Evolutionary conservation across 1,140 invertebrate genomes (phyloP).

Genomic region (Paracyclopina nana): DNA sequence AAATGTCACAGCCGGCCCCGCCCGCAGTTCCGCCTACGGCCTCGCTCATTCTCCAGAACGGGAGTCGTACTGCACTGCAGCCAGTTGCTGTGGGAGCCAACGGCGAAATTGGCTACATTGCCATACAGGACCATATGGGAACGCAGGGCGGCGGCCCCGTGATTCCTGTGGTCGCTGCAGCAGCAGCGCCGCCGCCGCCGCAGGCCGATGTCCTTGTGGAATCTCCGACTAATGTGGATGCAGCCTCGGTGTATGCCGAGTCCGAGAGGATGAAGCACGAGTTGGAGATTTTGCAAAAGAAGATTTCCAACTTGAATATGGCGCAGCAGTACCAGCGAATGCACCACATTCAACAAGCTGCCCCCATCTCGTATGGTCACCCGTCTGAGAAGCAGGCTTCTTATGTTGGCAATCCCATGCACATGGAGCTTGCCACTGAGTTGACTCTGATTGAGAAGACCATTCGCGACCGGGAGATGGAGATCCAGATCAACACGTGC

Average conservation of each 20-base stretch:
- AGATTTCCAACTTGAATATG: background rate
- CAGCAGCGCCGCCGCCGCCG: background rate
- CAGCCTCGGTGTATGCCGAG: background rate
- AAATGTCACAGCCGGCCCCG: constrained; percentile 1
- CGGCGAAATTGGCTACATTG: constrained; percentile 7
- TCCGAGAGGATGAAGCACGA: background rate
- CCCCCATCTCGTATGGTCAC: background rate
- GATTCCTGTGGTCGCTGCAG: background rate
- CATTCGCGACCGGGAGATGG: constrained; percentile 12
- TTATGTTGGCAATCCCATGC: too few relatives aligned
- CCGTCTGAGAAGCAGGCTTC: background rate
- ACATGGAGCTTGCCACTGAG: background rate
- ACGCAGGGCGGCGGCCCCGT: background rate
- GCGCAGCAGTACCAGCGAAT: background rate
- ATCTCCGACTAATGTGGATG: background rate
- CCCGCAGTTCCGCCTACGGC: background rate
- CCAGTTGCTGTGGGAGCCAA: constrained; percentile 10
- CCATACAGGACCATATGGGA: background rate
- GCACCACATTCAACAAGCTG: background rate
- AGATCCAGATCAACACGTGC: constrained; percentile 1
- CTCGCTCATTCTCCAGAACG: constrained; percentile 7
- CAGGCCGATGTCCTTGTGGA: background rate
- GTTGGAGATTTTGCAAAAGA: background rate
- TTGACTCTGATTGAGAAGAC: constrained; percentile 1
- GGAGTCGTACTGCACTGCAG: background rate